phyloP scores from a whole-genome alignment of 2,113 vertebrate species.

The Aegypius monachus region DNA sequence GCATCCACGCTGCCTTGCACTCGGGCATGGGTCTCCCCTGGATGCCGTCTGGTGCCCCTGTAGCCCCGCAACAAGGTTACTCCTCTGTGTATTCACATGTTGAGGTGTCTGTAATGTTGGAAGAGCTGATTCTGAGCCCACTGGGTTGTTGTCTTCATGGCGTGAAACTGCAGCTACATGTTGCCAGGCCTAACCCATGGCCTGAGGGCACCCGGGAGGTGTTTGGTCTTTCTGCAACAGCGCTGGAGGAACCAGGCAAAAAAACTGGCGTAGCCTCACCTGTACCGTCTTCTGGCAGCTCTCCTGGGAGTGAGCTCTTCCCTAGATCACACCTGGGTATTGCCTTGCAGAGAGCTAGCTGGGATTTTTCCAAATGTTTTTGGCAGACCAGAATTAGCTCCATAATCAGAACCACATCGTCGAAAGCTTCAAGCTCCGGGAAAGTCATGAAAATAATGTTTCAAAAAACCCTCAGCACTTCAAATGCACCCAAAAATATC shows the following conservation, averaged over 20 bases:
- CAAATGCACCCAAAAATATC: background rate
- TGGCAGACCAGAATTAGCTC: background rate
- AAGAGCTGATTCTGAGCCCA: background rate
- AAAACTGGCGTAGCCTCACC: background rate
- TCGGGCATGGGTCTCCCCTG: rapidly evolving
- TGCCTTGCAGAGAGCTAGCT: background rate
- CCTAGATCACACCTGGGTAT: background rate
- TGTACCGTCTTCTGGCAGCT: background rate
- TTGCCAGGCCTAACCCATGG: background rate
- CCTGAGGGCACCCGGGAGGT: background rate
- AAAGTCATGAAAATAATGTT: background rate
- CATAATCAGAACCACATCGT: background rate
- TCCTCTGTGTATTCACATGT: background rate
- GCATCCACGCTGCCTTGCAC: background rate
- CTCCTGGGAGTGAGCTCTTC: background rate
- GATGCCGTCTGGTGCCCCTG: background rate
- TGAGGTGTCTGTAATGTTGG: background rate
- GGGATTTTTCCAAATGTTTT: background rate
- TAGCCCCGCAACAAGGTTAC: background rate
- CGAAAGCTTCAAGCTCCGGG: background rate
- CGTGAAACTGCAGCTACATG: background rate
- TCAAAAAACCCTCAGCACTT: background rate
- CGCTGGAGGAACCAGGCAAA: background rate
- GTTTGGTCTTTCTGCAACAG: background rate
- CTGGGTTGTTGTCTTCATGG: background rate